Evolutionary conservation across 2,113 vertebrate genomes (phyloP).

Genomic region (Datnioides undecimradiatus): DNA sequence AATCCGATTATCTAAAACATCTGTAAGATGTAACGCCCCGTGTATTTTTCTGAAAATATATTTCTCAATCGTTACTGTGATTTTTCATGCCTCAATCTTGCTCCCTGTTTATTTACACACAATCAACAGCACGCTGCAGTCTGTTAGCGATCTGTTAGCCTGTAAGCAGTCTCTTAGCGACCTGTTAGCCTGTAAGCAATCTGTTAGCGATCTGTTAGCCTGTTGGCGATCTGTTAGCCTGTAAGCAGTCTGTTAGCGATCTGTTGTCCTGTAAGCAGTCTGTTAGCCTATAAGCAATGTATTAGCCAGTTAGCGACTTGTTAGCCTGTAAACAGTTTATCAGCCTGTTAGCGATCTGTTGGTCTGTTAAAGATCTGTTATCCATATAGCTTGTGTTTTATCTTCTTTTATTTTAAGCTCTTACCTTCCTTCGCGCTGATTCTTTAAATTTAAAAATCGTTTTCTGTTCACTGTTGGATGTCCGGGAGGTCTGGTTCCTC

Average conservation of each 20-base stretch:
- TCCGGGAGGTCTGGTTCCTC: background rate
- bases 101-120: background rate
- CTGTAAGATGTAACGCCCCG: no score
- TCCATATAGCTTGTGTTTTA: background rate
- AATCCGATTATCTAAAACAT: no score
- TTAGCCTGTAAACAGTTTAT: background rate
- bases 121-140: background rate
- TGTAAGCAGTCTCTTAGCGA: background rate
- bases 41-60: no score
- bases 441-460: conserved; percentile 39
- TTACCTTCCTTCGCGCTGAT: conserved; percentile 59
- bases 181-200: background rate
- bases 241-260: background rate
- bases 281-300: background rate
- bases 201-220: background rate
- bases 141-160: background rate
- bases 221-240: background rate
- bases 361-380: no score
- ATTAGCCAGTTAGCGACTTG: background rate
- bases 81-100: conserved; percentile 4
- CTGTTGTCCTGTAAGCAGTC: background rate
- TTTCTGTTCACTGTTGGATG: background rate
- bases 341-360: background rate
- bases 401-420: no score
- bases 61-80: no score